Conservation (phyloP, 2,113 vertebrate genomes). For the Bambusicola thoracicus region DNA sequence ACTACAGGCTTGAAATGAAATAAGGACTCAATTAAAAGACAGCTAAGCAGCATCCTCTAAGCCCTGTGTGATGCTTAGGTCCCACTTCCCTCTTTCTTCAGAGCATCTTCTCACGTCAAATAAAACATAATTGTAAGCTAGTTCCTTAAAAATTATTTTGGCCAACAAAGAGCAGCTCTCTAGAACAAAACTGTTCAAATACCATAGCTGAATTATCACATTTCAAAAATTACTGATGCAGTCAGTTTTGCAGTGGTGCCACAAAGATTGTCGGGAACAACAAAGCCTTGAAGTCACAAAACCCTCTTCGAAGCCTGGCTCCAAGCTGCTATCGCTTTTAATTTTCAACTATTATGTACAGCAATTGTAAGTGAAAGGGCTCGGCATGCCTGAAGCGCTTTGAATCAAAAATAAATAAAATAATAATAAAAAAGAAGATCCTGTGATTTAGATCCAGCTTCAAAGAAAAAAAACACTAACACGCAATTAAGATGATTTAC, state of each 20-base stretch:
- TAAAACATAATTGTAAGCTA: neutral
- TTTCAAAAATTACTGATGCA: constrained; percentile 10
- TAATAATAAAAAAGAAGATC: neutral
- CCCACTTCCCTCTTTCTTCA: neutral
- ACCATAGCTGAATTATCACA: neutral
- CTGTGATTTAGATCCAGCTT: neutral
- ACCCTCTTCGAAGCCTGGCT: constrained; percentile 30
- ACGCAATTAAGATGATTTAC: neutral
- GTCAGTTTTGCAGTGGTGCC: neutral
- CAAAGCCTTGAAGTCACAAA: constrained; percentile 52
- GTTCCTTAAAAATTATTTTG: neutral
- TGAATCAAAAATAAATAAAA: neutral
- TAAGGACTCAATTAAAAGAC: neutral
- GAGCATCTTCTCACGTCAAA: neutral
- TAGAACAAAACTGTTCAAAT: neutral
- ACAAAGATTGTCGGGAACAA: constrained; percentile 23
- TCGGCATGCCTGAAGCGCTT: neutral
- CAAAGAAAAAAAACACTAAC: neutral
- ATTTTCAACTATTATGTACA: neutral
- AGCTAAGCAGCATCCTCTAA: neutral
- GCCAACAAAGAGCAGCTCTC: neutral
- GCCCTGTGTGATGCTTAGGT: neutral
- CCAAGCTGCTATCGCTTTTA: constrained; percentile 32
- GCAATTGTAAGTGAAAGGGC: constrained; percentile 20
- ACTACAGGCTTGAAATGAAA: neutral